These are phyloP conservation scores for Chloroceryle amazona DNA, from an alignment of 2,797 vertebrate species.

Conservation along the genomic window DNA sequence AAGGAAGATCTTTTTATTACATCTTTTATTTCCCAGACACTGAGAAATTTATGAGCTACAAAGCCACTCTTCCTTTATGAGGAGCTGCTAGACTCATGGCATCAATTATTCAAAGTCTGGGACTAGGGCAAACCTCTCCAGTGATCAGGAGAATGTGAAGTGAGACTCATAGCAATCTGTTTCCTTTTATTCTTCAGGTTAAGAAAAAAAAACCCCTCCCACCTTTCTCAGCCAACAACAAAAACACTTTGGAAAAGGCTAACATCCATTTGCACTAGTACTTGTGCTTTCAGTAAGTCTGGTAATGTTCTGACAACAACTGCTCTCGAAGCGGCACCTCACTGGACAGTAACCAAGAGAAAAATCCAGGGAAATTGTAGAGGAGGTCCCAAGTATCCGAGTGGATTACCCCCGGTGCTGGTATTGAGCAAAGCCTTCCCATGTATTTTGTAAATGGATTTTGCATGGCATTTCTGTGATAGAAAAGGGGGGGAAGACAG, in stretches of 20 bases:
- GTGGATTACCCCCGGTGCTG: neutral
- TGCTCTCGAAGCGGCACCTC: neutral
- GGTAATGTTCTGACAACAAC: neutral
- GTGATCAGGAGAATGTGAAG: neutral
- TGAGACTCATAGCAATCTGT: neutral
- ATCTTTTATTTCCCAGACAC: neutral
- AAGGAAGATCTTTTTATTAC: neutral
- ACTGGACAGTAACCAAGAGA: neutral
- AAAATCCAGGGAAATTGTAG: neutral
- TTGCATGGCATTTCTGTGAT: neutral
- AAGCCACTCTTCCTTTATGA: neutral
- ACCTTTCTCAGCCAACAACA: neutral
- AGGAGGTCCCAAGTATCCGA: neutral
- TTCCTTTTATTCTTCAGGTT: neutral
- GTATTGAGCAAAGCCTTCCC: neutral
- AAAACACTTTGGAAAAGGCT: neutral
- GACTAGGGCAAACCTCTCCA: neutral
- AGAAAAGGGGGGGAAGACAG: neutral
- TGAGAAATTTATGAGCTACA: neutral
- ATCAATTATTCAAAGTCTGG: conserved; percentile 30
- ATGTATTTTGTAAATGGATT: neutral
- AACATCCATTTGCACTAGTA: neutral
- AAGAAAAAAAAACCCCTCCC: neutral
- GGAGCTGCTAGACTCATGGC: neutral
- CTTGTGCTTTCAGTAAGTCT: neutral